phyloP scores from a whole-genome alignment of 2,888 invertebrate genomes.

The Chymomyza fuscimana region DNA sequence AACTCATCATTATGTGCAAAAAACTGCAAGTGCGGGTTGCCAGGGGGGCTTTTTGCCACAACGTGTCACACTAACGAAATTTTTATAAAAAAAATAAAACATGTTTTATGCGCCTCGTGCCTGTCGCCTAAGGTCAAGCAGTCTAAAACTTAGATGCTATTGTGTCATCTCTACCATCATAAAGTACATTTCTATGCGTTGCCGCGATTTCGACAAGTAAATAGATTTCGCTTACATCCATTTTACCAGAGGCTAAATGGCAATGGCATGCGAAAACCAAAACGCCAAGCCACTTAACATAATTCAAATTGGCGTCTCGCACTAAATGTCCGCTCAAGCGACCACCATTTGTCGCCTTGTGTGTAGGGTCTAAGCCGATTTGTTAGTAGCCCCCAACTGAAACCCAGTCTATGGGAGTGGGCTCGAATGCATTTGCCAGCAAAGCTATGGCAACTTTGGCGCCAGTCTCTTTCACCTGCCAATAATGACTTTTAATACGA shows the following conservation, averaged over 20 bases:
- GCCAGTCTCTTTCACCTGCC: neutral
- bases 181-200: neutral
- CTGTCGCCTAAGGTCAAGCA: conserved; percentile 59
- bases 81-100: neutral
- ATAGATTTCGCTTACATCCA: conserved; percentile 6
- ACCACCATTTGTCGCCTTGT: neutral
- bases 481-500: conserved; percentile 3
- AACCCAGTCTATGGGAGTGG: conserved; percentile 3
- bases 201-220: conserved; percentile 52
- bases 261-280: neutral
- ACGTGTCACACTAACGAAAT: neutral
- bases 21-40: neutral
- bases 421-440: conserved; percentile 3
- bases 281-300: conserved; percentile 58
- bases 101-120: neutral
- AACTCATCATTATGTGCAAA: conserved; percentile 47
- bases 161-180: neutral
- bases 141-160: conserved; percentile 33
- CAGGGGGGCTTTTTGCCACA: neutral
- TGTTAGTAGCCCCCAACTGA: neutral
- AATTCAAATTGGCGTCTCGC: conserved; percentile 57
- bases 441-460: conserved; percentile 13
- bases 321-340: conserved; percentile 29
- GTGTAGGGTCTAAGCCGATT: neutral
- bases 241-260: neutral